Base-by-base conservation (phyloP, 2,113 vertebrate species). In the Dasyprocta punctata region DNA sequence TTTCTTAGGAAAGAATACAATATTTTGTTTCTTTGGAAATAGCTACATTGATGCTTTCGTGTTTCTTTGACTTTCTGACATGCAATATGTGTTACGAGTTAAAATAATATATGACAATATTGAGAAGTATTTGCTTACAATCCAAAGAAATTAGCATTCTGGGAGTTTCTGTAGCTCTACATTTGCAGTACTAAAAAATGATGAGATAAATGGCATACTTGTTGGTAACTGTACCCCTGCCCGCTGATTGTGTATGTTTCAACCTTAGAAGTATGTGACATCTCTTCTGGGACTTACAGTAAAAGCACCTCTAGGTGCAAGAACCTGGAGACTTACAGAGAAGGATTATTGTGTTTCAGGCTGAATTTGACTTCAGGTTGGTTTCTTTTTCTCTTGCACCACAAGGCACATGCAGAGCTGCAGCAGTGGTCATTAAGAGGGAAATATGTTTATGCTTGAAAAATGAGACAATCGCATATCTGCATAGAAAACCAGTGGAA, bases 11-110 rank as follows among this genome's bases (percentile, higher is more conserved):
- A 5, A 78, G 94, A 93, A 69, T 69, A 54, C 1, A 94, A 3
- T 77, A 58, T 83, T 92, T 94, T 96, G 30, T 52, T 92, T 71
- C 73, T 83, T 54, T 73, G 13, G 3, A 92, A 71, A 73, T 82
- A 65, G 56, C 69, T 11, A 52, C 54, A 44, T 81, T 78, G 71
- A 61, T 86, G n/a, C 41, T 96, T n/a, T n/a, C n/a, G n/a, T n/a
- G n/a, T n/a, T n/a, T n/a, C n/a, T n/a, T 54, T 71, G 54, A 13
- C 28, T 90, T 89, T 54, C 28, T 89, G 26, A 77, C 63, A 63
- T 71, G 26, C 30, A 49, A 1, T 90, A 10, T 14, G 26, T 77
- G 6, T 71, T 30, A 84, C 20, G 38, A 92, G 91, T 95, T 83
- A 36, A 94, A 95, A n/a, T n/a, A 63, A 9, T 56, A 1, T 61